Evolutionary conservation across 2,113 vertebrate genomes (phyloP).

Genomic region (Paralichthys olivaceus): DNA sequence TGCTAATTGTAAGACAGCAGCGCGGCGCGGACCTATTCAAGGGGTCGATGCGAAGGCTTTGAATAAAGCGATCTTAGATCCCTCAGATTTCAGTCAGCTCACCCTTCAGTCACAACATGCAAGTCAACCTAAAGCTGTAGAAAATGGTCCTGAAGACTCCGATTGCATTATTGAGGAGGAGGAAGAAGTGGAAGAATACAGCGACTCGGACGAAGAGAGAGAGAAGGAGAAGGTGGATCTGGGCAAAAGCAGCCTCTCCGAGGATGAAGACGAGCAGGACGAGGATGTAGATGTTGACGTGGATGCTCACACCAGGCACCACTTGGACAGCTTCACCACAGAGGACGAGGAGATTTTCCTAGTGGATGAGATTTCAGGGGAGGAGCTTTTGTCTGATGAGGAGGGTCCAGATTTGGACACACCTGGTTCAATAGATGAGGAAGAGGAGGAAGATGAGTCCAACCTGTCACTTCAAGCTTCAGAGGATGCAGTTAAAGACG

Average conservation of each 20-base stretch:
- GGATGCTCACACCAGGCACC: constrained; percentile 51
- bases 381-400: constrained; percentile 88
- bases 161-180: constrained; percentile 85
- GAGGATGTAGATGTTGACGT: constrained; percentile 49
- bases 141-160: constrained; percentile 75
- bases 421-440: constrained; percentile 62
- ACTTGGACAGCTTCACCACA: constrained; percentile 72
- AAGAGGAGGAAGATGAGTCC: constrained; percentile 62
- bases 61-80: background rate
- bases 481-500: constrained; percentile 46
- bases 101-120: constrained; percentile 34
- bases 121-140: constrained; percentile 17
- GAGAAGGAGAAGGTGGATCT: constrained; percentile 82
- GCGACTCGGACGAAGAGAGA: constrained; percentile 79
- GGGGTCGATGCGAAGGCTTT: constrained; percentile 1
- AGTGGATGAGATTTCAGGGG: constrained; percentile 82
- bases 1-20: constrained; percentile 30
- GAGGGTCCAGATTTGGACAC: constrained; percentile 75
- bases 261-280: constrained; percentile 61
- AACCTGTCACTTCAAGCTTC: background rate
- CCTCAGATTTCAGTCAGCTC: constrained; percentile 40
- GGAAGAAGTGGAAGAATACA: constrained; percentile 81
- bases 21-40: background rate
- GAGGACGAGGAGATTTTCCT: constrained; percentile 83
- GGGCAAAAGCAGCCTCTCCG: constrained; percentile 68